Conservation (phyloP, 2,113 vertebrate genomes). For the Lophura nycthemera region DNA sequence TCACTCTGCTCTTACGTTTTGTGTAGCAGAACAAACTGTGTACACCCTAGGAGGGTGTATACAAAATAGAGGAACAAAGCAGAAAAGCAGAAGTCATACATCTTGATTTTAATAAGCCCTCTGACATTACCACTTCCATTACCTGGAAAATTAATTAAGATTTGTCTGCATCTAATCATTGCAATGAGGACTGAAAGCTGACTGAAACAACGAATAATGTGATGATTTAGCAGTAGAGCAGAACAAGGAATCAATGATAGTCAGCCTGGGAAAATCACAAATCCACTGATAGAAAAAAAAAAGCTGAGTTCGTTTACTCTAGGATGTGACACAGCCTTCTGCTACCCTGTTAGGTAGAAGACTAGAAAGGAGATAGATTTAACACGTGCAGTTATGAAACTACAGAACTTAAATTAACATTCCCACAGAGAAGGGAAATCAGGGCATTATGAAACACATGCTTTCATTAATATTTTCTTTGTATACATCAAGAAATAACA, state of each 20-base stretch:
- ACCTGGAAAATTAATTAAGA: constrained; percentile 13
- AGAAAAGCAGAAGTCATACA: constrained; percentile 2
- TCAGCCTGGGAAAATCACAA: neutral
- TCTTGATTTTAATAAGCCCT: neutral
- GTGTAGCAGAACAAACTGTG: constrained; percentile 8
- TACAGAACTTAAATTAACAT: neutral
- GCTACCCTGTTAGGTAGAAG: neutral
- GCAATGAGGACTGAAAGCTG: neutral
- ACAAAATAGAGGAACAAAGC: constrained; percentile 21
- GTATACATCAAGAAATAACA: neutral
- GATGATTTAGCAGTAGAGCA: neutral
- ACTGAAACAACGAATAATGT: neutral
- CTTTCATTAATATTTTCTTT: neutral
- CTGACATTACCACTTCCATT: neutral
- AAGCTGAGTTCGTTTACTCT: neutral
- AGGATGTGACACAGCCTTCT: neutral
- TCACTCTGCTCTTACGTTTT: constrained; percentile 51
- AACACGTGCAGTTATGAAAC: neutral
- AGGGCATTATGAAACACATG: neutral
- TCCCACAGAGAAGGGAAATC: neutral
- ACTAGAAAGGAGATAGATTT: neutral
- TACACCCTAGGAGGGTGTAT: neutral
- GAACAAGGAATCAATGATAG: neutral
- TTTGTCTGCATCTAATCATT: neutral
- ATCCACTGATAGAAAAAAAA: neutral